These are phyloP conservation scores for Pseudomugil gertrudae DNA, from an alignment of 2,797 vertebrate species.

Conservation along the genomic window DNA sequence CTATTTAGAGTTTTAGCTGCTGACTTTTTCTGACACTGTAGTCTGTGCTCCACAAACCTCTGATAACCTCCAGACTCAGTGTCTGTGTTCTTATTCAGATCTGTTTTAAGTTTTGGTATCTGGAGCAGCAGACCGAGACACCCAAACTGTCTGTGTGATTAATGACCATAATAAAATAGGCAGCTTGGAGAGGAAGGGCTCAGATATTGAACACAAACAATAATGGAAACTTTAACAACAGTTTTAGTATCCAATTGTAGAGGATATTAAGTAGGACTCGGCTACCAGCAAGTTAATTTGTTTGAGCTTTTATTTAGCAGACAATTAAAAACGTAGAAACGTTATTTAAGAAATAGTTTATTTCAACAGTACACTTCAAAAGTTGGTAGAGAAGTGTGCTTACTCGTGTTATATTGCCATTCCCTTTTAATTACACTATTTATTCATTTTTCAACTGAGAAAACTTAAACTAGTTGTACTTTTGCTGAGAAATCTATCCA, in stretches of 20 bases:
- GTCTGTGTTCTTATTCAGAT: conserved; percentile 12
- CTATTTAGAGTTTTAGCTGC: not conserved
- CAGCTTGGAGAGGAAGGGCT: conserved; percentile 32
- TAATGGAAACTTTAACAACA: conserved; percentile 13
- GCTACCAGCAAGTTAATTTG: not conserved
- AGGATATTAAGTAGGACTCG: not conserved
- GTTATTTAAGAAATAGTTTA: not conserved
- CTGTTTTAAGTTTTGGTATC: conserved; percentile 44
- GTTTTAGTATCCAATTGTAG: not conserved
- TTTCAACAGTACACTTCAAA: not conserved
- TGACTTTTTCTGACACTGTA: not conserved
- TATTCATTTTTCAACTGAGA: not conserved
- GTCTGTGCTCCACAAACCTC: no score
- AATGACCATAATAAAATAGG: conserved; percentile 49
- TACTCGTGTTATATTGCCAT: not conserved
- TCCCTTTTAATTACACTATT: not conserved
- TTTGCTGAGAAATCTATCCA: not conserved
- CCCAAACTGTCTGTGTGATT: conserved; percentile 54
- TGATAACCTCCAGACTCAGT: no score
- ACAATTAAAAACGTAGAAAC: not conserved
- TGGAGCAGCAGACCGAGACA: conserved; percentile 60
- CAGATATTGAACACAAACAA: conserved; percentile 34
- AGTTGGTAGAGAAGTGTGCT: not conserved
- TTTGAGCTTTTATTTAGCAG: not conserved
- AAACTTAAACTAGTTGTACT: no score